phyloP scores from a whole-genome alignment of 2,888 invertebrate species.

The Cheiracanthium punctorium region DNA sequence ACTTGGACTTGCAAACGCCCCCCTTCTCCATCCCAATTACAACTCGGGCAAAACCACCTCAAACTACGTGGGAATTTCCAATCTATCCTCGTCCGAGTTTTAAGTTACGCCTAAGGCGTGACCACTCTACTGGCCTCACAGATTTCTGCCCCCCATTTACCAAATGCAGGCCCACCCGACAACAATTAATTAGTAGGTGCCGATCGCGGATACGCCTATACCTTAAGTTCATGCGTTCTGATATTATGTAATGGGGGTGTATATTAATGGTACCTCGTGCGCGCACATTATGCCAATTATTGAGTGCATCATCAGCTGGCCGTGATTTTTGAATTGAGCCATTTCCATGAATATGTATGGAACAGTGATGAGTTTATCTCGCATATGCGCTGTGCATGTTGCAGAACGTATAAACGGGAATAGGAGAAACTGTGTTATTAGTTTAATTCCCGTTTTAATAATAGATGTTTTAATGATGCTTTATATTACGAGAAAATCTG shows the following conservation, averaged over 20 bases:
- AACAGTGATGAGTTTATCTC: conserved; percentile 1
- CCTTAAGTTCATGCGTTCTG: conserved; percentile 23
- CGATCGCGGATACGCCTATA: conserved; percentile 55
- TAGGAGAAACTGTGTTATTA: neutral
- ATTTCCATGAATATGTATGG: conserved; percentile 20
- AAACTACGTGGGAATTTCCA: conserved; percentile 56
- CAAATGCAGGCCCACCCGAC: conserved; percentile 24
- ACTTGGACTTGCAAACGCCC: conserved; percentile 41
- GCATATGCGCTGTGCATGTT: neutral
- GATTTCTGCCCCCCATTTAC: conserved; percentile 32
- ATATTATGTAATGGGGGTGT: conserved; percentile 40
- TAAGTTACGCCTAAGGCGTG: conserved; percentile 70
- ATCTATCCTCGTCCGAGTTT: conserved; percentile 62
- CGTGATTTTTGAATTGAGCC: conserved; percentile 37
- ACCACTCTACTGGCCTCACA: conserved; percentile 43
- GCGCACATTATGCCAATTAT: conserved; percentile 50
- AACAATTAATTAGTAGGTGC: conserved; percentile 68
- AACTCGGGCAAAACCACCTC: conserved; percentile 33
- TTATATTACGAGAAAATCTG: too few relatives aligned
- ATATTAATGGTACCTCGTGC: conserved; percentile 43
- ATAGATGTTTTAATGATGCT: neutral
- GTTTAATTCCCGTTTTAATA: neutral
- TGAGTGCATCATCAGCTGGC: conserved; percentile 9
- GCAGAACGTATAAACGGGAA: neutral
- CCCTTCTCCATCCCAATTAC: conserved; percentile 27